phyloP scores from a whole-genome alignment of 2,113 vertebrate genomes.

The Amblyopsis rosae region DNA sequence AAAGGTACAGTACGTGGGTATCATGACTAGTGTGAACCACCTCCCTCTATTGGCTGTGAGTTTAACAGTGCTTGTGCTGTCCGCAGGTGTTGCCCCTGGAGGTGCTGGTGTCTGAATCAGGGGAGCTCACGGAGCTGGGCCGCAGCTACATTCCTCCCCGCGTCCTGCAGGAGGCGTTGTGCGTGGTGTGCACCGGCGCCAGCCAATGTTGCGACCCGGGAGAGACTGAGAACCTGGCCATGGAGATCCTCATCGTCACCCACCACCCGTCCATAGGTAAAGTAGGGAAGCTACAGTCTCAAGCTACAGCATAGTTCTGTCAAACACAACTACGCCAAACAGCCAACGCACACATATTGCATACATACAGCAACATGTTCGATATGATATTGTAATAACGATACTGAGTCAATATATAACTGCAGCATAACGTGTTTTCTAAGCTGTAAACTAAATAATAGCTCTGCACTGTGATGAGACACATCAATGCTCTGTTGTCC shows the following conservation, averaged over 20 bases:
- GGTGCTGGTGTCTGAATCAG: slow-evolving; percentile 80
- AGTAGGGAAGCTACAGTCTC: neutral
- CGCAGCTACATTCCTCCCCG: slow-evolving; percentile 82
- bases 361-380: no score
- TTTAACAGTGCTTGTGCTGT: neutral
- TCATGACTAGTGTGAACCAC: neutral
- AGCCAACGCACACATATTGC: no score
- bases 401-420: no score
- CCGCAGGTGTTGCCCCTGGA: slow-evolving; percentile 84
- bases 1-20: neutral
- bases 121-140: slow-evolving; percentile 86
- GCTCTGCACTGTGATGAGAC: no score
- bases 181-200: slow-evolving; percentile 82
- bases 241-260: slow-evolving; percentile 85
- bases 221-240: slow-evolving; percentile 85
- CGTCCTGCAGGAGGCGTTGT: slow-evolving; percentile 84
- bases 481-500: no score
- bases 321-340: no score
- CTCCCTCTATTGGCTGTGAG: neutral
- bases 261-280: slow-evolving; percentile 93
- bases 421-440: no score
- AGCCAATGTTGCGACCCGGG: slow-evolving; percentile 77
- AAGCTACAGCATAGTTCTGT: no score
- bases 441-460: no score
- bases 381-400: no score